Evolutionary conservation across 2,888 invertebrate genomes (phyloP), one percentile per base, ranked within the genome.

Genomic region (Cancer borealis): DNA sequence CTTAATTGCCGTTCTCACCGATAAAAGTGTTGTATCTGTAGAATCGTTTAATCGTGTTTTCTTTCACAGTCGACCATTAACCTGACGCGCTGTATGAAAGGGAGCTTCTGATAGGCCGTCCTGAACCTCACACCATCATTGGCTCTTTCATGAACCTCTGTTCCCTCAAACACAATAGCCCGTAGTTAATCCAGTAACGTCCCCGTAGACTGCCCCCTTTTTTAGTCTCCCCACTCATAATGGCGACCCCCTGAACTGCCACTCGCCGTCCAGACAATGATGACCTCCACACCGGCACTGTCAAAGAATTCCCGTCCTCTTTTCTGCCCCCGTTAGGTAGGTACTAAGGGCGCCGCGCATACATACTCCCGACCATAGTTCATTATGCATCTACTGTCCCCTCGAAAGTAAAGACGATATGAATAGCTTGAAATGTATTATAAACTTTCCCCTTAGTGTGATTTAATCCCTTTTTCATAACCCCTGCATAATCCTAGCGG

Each of bases 11-110:
- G 5, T 12, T 79, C 26, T 30, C 30, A 30, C 26, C 79, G 79
- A 79, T 79, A 79, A 79, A 79, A 30, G 30, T 79, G 79, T 79
- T 79, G 79, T 79, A 30, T 79, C 79, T 30, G 79, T 26, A 79
- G 79, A 79, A 79, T 79, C 79, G 79, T 79, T 79, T 79, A 79
- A 79, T 79, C 79, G 79, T 79, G 79, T 79, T 79, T 79, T 79
- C 79, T 79, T 79, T 79, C 79, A 79, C 79, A 26, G 79, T 30
- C 8, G 30, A 30, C 79, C 79, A 79, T 79, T 79, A 79, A 79
- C 79, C 79, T 79, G 79, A 79, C 79, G 30, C 79, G 30, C 30
- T 79, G 12, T 79, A 79, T 30, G 79, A 79, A 79, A 79, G 79
- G 79, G 12, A 30, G 26, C 30, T 30, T 79, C 30, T 79, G 79